These are phyloP conservation scores for Thyatira batis DNA, from an alignment of 2,888 invertebrate species.

Conservation along the genomic window DNA sequence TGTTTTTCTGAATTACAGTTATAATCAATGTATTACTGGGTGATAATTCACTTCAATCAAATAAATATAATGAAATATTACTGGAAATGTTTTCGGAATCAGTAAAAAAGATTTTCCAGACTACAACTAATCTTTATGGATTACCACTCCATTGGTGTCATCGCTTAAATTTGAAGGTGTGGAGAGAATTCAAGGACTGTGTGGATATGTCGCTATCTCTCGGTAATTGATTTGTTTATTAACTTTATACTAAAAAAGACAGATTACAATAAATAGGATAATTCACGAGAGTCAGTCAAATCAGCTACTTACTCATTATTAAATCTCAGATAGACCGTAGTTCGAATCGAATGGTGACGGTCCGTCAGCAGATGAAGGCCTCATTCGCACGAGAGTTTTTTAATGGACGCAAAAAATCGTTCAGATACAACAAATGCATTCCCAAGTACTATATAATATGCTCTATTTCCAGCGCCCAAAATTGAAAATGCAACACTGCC, in stretches of 20 bases:
- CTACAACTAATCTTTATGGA: constrained; percentile 86
- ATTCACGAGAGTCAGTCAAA: too few species aligned
- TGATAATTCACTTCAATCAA: constrained; percentile 29
- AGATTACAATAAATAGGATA: too few species aligned
- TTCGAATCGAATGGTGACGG: too few species aligned
- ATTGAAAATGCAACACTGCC: too few species aligned
- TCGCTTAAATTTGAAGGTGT: constrained; percentile 84
- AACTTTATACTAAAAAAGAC: background rate
- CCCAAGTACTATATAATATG: too few species aligned
- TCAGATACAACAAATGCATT: too few species aligned
- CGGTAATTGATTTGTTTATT: constrained; percentile 54
- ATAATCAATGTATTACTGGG: constrained; percentile 80
- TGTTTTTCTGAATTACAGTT: constrained; percentile 58
- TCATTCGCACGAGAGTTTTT: too few species aligned
- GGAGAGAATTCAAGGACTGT: constrained; percentile 88
- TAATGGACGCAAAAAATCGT: too few species aligned
- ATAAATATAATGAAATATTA: constrained; percentile 63
- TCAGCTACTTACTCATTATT: too few species aligned
- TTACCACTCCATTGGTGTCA: constrained; percentile 86
- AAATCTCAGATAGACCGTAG: too few species aligned
- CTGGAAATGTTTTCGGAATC: constrained; percentile 82
- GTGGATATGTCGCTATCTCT: constrained; percentile 84
- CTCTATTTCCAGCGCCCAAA: too few species aligned
- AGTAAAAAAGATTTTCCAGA: constrained; percentile 88
- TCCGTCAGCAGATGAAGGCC: too few species aligned